Evolutionary conservation across 2,113 vertebrate species (phyloP), one percentile per base, ranked within the genome.

Genomic region (Osmerus eperlanus): DNA sequence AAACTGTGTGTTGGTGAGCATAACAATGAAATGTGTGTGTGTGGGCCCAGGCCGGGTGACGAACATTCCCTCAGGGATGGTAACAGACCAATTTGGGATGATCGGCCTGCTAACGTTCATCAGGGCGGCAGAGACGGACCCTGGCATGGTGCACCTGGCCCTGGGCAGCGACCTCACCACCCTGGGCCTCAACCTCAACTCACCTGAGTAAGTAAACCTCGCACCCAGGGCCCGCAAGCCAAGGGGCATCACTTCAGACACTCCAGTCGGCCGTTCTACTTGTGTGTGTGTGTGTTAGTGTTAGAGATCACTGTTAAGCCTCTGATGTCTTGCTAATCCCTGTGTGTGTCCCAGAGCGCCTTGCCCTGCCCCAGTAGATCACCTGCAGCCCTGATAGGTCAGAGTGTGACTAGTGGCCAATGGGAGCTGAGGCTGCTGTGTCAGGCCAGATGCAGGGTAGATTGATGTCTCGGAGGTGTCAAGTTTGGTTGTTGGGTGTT

Each of bases 61-160:
- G 85, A 96, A 96, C 93, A 96, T 96, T 94, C 95, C 95, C 88
- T 92, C 92, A 86, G 95, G 95, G 85, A 96, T 96, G 95, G 95
- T 96, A 88, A 96, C 95, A 76, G 95, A 96, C 89, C 95, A 96
- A 86, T 96, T 96, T 91, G 95, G 95, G 83, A 96, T 96, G 95
- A 95, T 96, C 76, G 95, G 95, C 78, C 89, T 96, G 78, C 92
- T 96, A 91, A 96, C 95, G 65, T 96, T 96, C 88, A 96, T 96
- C 91, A 94, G 95, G 88, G 95, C 95, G 88, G 95, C 95, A 74
- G 95, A 96, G 83, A 96, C 95, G 70, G 95, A 96, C 81, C 95
- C 95, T 73, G 94, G 94, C 83, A 95, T 96, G 94, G 95, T 96
- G 88, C 95, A 96, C 89, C 93, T 96, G 84, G 95, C 95, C 60